A percentile compares a stretch with the other conserved stretches of the same genome.
phyloP scores from a whole-genome alignment of 2,113 vertebrate genomes.

The Brienomyrus brachyistius region DNA sequence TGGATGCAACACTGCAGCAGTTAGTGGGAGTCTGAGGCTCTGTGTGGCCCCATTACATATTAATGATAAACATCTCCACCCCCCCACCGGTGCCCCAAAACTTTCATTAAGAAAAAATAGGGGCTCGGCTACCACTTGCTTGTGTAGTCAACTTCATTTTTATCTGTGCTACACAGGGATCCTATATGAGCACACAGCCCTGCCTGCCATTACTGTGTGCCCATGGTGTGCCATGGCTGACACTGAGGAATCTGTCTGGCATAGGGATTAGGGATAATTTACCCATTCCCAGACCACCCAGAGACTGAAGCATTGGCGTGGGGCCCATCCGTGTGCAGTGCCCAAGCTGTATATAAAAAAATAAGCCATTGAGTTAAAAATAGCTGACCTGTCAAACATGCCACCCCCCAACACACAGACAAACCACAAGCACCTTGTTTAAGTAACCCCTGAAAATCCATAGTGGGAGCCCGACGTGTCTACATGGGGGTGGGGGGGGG shows the following conservation, averaged over 20 bases:
- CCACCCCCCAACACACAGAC: background rate
- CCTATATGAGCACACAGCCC: background rate
- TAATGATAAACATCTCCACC: background rate
- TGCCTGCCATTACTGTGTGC: background rate
- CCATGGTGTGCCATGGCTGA: background rate
- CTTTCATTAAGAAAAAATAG: background rate
- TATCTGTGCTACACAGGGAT: background rate
- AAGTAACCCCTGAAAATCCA: background rate
- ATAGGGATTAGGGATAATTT: background rate
- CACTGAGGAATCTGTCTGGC: background rate
- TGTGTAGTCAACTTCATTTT: background rate
- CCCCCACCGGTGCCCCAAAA: background rate
- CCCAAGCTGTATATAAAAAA: background rate
- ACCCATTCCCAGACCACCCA: background rate
- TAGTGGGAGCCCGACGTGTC: background rate
- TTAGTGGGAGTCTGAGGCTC: background rate
- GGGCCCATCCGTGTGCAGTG: background rate
- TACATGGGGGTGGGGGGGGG: too few species aligned
- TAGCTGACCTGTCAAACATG: background rate
- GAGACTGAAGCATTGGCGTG: background rate
- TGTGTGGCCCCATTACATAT: background rate
- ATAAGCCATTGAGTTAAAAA: background rate
- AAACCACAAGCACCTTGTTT: constrained; percentile 1
- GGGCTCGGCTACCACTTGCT: background rate
- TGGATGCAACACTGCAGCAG: background rate